Evolutionary conservation across 2,888 invertebrate species (phyloP).

Genomic region (Xestia xanthographa): DNA sequence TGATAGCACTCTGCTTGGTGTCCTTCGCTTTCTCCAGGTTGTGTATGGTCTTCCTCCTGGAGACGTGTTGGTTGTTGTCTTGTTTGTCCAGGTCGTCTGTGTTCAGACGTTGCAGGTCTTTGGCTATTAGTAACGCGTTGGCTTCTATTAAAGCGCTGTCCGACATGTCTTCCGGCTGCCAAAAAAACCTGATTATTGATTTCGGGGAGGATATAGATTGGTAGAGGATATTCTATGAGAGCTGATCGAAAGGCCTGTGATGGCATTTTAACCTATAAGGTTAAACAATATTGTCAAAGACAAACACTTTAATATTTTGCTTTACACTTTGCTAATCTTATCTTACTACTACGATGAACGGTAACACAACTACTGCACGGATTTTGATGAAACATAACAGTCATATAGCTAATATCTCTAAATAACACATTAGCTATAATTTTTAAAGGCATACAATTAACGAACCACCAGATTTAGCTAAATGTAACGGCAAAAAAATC

Average conservation of each 20-base stretch:
- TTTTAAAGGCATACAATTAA: too few species aligned
- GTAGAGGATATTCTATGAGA: background rate
- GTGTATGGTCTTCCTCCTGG: constrained; percentile 95
- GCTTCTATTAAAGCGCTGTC: constrained; percentile 96
- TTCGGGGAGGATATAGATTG: background rate
- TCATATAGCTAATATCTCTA: background rate
- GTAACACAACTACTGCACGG: background rate
- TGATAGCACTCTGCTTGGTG: constrained; percentile 95
- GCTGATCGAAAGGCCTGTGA: background rate
- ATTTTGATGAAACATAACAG: background rate
- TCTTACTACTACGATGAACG: background rate
- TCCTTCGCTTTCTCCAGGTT: constrained; percentile 96
- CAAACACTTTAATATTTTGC: too few species aligned
- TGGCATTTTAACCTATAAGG: background rate
- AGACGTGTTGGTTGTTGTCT: constrained; percentile 93
- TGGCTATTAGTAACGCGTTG: constrained; percentile 97
- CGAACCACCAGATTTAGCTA: too few species aligned
- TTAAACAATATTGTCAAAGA: background rate
- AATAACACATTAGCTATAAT: background rate
- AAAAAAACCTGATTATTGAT: background rate
- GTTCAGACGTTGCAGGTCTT: constrained; percentile 95
- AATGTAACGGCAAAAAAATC: too few species aligned
- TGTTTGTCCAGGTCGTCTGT: constrained; percentile 94
- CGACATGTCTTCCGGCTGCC: constrained; percentile 94
- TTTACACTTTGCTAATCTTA: background rate